These are phyloP conservation scores for Vultur gryphus DNA, from an alignment of 2,797 vertebrate genomes.

Conservation along the genomic window DNA sequence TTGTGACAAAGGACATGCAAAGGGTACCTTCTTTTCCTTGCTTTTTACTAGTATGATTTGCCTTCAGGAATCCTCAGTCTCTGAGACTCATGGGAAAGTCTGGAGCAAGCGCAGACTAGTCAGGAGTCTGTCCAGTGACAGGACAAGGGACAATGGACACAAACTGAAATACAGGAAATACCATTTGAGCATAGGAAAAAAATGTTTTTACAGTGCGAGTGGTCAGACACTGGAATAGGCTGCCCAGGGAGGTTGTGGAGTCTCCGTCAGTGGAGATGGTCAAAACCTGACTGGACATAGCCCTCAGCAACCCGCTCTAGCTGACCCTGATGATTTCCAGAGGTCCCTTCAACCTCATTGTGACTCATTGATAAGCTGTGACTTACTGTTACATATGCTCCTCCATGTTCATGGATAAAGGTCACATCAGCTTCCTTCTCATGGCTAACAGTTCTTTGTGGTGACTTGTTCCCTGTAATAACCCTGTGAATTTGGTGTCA, in stretches of 20 bases:
- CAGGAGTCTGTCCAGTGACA: neutral
- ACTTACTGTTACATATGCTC: neutral
- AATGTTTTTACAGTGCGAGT: neutral
- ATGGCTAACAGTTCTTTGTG: neutral
- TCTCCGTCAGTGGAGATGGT: neutral
- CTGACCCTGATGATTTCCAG: neutral
- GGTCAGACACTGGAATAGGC: neutral
- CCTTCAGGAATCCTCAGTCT: neutral
- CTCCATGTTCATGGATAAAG: neutral
- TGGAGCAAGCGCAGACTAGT: neutral
- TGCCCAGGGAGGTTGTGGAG: neutral
- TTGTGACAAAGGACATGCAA: neutral
- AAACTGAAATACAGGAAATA: neutral
- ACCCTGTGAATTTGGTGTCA: neutral
- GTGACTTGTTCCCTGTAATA: neutral
- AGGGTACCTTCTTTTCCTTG: neutral
- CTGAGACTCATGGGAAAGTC: neutral
- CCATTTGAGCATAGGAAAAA: neutral
- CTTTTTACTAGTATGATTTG: neutral
- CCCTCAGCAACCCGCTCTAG: neutral
- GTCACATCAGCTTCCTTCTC: neutral
- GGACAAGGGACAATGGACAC: neutral
- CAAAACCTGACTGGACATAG: neutral
- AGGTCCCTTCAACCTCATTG: neutral
- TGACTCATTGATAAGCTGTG: neutral